Conservation (phyloP, 2,113 vertebrate species). For the Perca schrenkii region DNA sequence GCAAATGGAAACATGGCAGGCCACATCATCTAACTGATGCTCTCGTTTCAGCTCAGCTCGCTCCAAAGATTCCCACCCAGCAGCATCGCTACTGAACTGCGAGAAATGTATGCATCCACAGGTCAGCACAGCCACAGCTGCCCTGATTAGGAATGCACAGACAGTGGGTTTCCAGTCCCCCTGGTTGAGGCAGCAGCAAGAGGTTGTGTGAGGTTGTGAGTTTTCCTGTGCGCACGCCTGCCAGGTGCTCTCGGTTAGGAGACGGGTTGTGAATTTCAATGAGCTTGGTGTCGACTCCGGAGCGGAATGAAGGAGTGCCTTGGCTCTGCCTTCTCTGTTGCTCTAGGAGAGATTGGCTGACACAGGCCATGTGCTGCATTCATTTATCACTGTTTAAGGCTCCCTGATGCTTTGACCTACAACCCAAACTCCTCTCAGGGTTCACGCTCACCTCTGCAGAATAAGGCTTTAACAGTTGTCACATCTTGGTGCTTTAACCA, state of each 20-base stretch:
- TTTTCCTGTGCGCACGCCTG: conserved; percentile 64
- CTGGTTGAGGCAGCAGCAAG: conserved; percentile 43
- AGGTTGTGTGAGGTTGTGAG: conserved; percentile 72
- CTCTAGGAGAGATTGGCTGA: conserved; percentile 62
- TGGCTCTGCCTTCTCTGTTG: conserved; percentile 52
- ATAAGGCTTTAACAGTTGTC: conserved; percentile 6
- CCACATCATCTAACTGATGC: conserved; percentile 15
- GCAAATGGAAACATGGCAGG: conserved; percentile 14
- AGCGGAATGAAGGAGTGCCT: conserved; percentile 62
- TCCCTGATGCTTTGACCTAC: conserved; percentile 64
- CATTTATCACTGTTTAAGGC: conserved; percentile 67
- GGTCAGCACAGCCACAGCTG: conserved; percentile 67
- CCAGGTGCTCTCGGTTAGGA: conserved; percentile 73
- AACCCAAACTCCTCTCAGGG: conserved; percentile 38
- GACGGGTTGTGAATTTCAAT: conserved; percentile 82
- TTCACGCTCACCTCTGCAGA: conserved; percentile 47
- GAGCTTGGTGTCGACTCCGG: conserved; percentile 65
- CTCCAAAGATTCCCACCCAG: conserved; percentile 38
- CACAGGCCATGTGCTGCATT: conserved; percentile 66
- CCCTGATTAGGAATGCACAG: conserved; percentile 64
- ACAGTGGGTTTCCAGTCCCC: conserved; percentile 58
- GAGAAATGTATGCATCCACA: conserved; percentile 58
- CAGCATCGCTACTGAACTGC: conserved; percentile 33
- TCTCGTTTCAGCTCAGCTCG: conserved; percentile 30
- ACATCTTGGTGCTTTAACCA: conserved; percentile 12